Conservation (phyloP, 2,113 vertebrate genomes). For the Okapia johnstoni region DNA sequence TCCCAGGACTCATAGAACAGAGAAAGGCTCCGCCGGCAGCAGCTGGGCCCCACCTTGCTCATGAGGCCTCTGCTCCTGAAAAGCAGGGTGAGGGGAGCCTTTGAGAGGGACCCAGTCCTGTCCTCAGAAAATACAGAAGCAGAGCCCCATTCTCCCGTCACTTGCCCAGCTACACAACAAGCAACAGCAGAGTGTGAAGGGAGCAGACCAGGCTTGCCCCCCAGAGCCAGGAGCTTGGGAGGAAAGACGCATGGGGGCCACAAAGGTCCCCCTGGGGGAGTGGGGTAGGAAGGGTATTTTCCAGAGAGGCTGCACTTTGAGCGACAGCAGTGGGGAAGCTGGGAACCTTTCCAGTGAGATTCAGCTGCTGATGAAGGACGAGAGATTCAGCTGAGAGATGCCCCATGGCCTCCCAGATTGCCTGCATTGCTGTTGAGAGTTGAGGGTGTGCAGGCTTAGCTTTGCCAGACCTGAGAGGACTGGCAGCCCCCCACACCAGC, state of each 20-base stretch:
- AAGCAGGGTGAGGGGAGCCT: background rate
- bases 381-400: background rate
- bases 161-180: background rate
- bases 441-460: background rate
- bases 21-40: background rate
- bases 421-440: background rate
- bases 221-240: background rate
- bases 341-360: background rate
- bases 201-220: background rate
- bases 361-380: background rate
- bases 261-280: background rate
- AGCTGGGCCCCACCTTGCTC: background rate
- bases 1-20: background rate
- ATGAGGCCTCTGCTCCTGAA: background rate
- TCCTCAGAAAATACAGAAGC: background rate
- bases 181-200: background rate
- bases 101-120: background rate
- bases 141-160: background rate
- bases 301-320: background rate
- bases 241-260: accelerated
- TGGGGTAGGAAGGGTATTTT: background rate
- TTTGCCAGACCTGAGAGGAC: background rate
- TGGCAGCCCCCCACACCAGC: background rate
- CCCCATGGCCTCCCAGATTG: accelerated
- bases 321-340: no score